Evolutionary conservation across 2,888 invertebrate genomes (phyloP).

Genomic region (Hydraecia micacea): DNA sequence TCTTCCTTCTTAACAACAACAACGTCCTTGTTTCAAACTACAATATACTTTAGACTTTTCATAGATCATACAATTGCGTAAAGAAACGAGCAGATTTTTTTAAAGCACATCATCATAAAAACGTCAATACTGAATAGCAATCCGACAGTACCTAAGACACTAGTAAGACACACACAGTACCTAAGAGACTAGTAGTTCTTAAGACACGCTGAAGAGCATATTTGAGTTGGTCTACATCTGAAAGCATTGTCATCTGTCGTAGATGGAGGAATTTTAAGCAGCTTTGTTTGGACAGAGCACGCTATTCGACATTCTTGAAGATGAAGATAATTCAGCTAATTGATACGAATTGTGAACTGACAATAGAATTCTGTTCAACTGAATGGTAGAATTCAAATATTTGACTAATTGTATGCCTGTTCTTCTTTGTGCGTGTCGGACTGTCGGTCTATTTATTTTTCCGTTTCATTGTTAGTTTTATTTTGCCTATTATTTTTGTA

Average conservation of each 20-base stretch:
- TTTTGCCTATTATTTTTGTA: background rate
- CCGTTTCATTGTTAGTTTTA: background rate
- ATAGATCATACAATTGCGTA: background rate
- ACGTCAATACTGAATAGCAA: conserved; percentile 6
- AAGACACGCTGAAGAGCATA: conserved; percentile 21
- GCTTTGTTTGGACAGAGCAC: conserved; percentile 26
- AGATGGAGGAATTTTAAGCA: conserved; percentile 21
- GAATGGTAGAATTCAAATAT: conserved; percentile 8
- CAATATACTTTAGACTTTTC: background rate
- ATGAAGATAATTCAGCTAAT: conserved; percentile 27
- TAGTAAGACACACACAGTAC: too few species aligned
- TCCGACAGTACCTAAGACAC: background rate
- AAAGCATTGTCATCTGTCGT: conserved; percentile 18
- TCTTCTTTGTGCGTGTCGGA: background rate
- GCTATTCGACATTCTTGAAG: conserved; percentile 41
- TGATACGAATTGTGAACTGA: conserved; percentile 19
- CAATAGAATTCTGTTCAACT: conserved; percentile 31
- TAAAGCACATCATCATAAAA: conserved; percentile 7
- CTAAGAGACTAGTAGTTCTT: conserved; percentile 7
- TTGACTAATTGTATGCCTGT: conserved; percentile 5
- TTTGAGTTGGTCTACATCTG: conserved; percentile 15
- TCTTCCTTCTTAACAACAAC: background rate
- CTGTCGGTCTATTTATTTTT: conserved; percentile 1
- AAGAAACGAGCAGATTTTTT: background rate
- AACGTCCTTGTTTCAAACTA: too few species aligned